These are phyloP conservation scores for Otis tarda DNA, from an alignment of 2,113 vertebrate species.

Conservation along the genomic window DNA sequence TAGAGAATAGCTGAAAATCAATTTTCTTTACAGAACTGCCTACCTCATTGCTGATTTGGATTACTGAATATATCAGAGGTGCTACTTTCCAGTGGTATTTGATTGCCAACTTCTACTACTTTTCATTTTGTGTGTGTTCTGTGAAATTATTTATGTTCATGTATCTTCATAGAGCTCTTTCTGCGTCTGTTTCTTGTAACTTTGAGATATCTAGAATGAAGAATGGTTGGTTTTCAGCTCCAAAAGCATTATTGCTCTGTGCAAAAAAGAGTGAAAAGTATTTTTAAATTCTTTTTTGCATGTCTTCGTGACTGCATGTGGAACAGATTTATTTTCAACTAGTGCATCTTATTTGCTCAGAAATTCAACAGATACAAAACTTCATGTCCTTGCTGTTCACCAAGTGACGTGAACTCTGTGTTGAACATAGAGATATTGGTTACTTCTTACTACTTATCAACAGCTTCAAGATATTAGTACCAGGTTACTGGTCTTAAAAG, in stretches of 20 bases:
- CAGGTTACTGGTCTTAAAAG: neutral
- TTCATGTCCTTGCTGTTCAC: neutral
- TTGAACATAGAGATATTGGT: neutral
- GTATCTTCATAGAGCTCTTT: neutral
- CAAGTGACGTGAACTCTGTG: neutral
- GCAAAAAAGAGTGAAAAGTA: neutral
- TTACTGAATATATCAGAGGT: neutral
- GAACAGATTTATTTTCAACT: neutral
- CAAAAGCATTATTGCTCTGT: neutral
- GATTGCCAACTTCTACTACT: neutral
- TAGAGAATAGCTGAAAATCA: neutral
- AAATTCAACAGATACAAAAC: neutral
- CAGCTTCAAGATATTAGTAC: neutral
- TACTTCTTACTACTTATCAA: neutral
- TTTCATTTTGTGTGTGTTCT: neutral
- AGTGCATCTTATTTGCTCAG: neutral
- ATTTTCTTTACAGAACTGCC: neutral
- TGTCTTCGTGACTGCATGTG: neutral
- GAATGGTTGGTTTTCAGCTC: neutral
- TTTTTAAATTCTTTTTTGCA: neutral
- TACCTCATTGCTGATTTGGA: neutral
- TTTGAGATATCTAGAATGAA: neutral
- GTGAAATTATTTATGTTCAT: neutral
- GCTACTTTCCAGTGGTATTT: neutral
- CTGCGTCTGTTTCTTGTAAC: neutral